Evolutionary conservation across 2,888 invertebrate genomes (phyloP).

Genomic region (Drosophila histrio): DNA sequence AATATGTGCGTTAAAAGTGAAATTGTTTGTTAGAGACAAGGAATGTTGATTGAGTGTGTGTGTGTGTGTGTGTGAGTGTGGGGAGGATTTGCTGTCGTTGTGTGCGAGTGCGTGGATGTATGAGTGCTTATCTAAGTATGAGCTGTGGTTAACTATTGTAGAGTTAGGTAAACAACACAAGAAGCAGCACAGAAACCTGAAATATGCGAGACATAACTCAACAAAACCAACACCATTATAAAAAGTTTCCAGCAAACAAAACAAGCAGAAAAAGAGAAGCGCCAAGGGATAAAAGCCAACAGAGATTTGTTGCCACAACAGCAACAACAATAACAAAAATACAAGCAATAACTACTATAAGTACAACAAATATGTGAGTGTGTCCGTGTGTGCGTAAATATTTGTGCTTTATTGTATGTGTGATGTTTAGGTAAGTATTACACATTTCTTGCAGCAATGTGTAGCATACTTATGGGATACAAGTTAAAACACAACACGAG

Average conservation of each 20-base stretch:
- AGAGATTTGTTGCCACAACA: slow-evolving; percentile 45
- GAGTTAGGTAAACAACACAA: slow-evolving; percentile 34
- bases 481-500: slow-evolving; percentile 19
- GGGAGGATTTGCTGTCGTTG: slow-evolving; percentile 42
- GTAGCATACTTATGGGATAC: slow-evolving; percentile 44
- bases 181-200: slow-evolving; percentile 29
- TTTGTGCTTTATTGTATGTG: slow-evolving; percentile 64
- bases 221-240: slow-evolving; percentile 71
- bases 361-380: slow-evolving; percentile 27
- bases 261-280: slow-evolving; percentile 11
- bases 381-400: slow-evolving; percentile 57
- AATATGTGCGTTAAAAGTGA: slow-evolving; percentile 14
- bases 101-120: slow-evolving; percentile 2
- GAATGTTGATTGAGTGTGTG: not conserved
- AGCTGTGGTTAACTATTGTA: slow-evolving; percentile 43
- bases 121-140: slow-evolving; percentile 37
- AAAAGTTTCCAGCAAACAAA: slow-evolving; percentile 52
- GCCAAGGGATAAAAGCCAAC: slow-evolving; percentile 27
- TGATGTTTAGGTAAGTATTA: slow-evolving; percentile 54
- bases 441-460: slow-evolving; percentile 42
- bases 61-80: not conserved
- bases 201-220: slow-evolving; percentile 57
- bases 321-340: not conserved
- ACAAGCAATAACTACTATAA: slow-evolving; percentile 7
- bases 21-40: slow-evolving; percentile 15